Base-by-base conservation (phyloP, 2,888 invertebrate genomes). In the Temnothorax rugatulus region DNA sequence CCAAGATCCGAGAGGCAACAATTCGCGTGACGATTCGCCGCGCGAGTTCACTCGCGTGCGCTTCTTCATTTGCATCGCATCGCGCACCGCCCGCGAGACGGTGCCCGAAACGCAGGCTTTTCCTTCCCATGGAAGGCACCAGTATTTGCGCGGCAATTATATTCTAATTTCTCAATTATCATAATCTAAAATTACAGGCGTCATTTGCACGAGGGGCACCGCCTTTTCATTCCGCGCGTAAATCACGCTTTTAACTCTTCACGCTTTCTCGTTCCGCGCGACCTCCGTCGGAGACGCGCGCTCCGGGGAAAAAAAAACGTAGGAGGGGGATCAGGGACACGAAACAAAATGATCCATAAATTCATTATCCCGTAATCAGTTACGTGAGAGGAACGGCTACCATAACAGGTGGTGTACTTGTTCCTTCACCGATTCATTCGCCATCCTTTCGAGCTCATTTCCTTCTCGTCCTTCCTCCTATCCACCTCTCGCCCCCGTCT, bases 351-450 rank as follows among this genome's bases (percentile, higher is more conserved):
- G 66, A 50, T 54, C 68, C 86, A 76, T 90, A 90, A 90, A 90
- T 90, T 88, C 90, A 90, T 89, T 90, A 87, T 90, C 84, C 85
- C 82, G 73, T 83, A 87, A 91, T 91, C 86, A 87, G 85, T 85
- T 86, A 57, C 61, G 79, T 34, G 82, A 86, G 79, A 84, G 71
- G 63, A 86, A 85, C 84, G 76, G 66, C 79, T 85, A 59, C 76
- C 79, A 64, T 85, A 86, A 79, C 88, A 21, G 84, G 54, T 86
- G 66, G 64, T 73, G 71, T 54, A 29, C 76, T 57, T 69, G 61
- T 74, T 54, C 41, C 13, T 41, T 75, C 21, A 21, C 81, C 50
- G 13, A 61, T 73, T 81, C 74, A 38, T 61, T 81, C 63, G 77
- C 34, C 47, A 41, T 83, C 76, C 77, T 73, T 85, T 38, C 84